Evolutionary conservation across 2,113 vertebrate genomes (phyloP).

Genomic region (Gopherus flavomarginatus): DNA sequence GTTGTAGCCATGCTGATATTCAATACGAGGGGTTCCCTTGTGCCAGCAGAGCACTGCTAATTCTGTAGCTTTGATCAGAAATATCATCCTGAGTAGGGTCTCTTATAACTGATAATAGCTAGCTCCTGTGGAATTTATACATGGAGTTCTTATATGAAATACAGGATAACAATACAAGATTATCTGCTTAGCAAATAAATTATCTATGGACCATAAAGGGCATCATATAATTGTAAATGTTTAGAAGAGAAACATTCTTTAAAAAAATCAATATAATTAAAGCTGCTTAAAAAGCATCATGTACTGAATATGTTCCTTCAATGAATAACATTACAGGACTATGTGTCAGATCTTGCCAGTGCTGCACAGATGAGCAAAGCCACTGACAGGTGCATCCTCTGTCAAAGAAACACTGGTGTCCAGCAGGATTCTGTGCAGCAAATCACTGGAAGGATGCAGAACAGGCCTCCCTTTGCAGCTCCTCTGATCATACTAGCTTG

Average conservation of each 20-base stretch:
- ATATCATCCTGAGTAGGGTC: not conserved
- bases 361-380: not conserved
- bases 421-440: not conserved
- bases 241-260: not conserved
- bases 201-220: not conserved
- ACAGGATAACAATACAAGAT: not conserved
- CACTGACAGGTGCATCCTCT: not conserved
- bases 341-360: not conserved
- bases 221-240: not conserved
- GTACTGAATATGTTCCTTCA: not conserved
- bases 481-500: not conserved
- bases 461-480: slow-evolving; percentile 16
- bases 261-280: not conserved
- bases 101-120: not conserved
- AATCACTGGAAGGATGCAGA: not conserved
- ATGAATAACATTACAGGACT: not conserved
- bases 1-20: not conserved
- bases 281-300: not conserved
- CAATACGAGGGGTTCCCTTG: not conserved
- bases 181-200: not conserved
- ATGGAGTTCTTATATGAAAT: not conserved
- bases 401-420: not conserved
- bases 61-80: not conserved
- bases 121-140: not conserved
- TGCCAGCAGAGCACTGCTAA: not conserved